Base-by-base conservation (phyloP, 1,140 invertebrate species). In the Diuraphis noxia region DNA sequence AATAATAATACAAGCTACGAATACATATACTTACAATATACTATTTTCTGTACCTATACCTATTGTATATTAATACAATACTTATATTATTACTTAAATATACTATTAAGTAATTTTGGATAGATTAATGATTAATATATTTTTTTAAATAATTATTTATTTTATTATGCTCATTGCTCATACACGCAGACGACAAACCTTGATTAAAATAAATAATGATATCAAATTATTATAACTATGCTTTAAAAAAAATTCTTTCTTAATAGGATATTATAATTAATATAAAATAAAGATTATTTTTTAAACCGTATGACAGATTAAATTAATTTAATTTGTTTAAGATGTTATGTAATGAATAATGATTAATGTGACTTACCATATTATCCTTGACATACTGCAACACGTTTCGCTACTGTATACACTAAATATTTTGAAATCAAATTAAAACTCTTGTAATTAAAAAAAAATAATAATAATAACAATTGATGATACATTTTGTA, bases 331-430 rank as follows among this genome's bases (percentile, higher is more conserved):
- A 84, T 84, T 40, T 30, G 25, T 84, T n/a, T n/a, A 30, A 41
- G 25, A 41, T 84, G 13, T 25, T 84, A 84, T 84, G 30, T 72
- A 72, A 72, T 72, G 13, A 72, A 72, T 72, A 72, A 72, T 72
- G 56, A 72, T 72, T n/a, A 72, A 72, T 30, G 30, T 41, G 40
- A 84, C 81, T 84, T 84, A 84, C 81, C 77, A 84, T 41, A 84
- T 84, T 84, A 41, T 41, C 38, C 81, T 84, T 84, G 81, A 84
- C 81, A 84, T 84, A 84, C 38, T 84, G 81, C 19, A 41, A 41
- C 41, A 84, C 40, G 38, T 41, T n/a, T 84, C 9, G 38, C 25
- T 84, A n/a, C 38, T 84, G 38, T 81, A 81, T 40, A 81, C 36
- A 36, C 19, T 79, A 38, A 13, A 40, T 25, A 38, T 8, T 81